Conservation (phyloP, 2,888 invertebrate genomes). For the Meliscaeva auricollis region DNA sequence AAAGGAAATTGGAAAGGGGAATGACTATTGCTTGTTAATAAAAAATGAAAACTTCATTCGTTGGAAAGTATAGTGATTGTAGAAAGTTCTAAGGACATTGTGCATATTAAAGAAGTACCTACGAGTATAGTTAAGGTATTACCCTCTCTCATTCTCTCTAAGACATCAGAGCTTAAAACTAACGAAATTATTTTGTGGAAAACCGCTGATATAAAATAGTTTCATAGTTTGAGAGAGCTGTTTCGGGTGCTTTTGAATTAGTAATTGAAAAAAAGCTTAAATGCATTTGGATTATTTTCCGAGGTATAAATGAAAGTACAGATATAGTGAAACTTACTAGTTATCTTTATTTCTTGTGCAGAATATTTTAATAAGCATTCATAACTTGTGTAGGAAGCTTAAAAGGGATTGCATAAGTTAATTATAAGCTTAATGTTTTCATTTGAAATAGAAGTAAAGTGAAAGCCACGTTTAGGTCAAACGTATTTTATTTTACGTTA, state of each 20-base stretch:
- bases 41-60: conserved; percentile 46
- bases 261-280: conserved; percentile 40
- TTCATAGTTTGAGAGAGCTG: conserved; percentile 24
- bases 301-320: conserved; percentile 5
- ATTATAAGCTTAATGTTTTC: background rate
- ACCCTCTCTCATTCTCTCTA: conserved; percentile 6
- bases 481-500: too few relatives aligned
- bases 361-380: conserved; percentile 5
- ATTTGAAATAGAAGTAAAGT: too few relatives aligned
- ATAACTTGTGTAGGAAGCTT: conserved; percentile 3
- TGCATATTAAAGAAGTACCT: conserved; percentile 9
- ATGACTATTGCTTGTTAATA: conserved; percentile 57
- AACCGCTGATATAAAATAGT: conserved; percentile 32
- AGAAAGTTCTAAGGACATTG: conserved; percentile 30
- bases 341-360: conserved; percentile 12
- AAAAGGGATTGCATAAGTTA: background rate
- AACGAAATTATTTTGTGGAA: conserved; percentile 41
- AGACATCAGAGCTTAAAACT: conserved; percentile 28
- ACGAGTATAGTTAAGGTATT: background rate
- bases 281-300: conserved; percentile 44
- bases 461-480: too few relatives aligned
- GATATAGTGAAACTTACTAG: background rate
- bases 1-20: conserved; percentile 15
- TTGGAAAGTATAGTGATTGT: conserved; percentile 7
- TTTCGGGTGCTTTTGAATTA: conserved; percentile 11